Base-by-base conservation (phyloP, 2,797 vertebrate genomes). In the Sebastes miniatus region DNA sequence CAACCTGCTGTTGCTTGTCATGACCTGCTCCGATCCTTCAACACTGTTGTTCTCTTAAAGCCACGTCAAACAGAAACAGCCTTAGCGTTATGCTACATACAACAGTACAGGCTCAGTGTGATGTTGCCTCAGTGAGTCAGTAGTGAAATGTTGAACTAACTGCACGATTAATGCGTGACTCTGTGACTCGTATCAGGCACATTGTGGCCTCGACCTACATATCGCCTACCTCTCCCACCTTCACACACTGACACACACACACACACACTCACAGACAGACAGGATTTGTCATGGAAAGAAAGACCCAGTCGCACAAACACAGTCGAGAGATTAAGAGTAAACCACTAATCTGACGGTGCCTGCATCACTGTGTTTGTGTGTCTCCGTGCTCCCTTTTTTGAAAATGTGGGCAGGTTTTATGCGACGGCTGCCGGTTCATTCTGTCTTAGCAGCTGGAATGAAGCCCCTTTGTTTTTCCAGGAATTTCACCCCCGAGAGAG, bases 301-400 rank as follows among this genome's bases (percentile, higher is more conserved):
- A 91, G 84, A 88, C 83, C 86, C 81, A 84, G 83, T 83, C 76
- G 14, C 87, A 72, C 73, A 88, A 84, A 89, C 87, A 82, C 89
- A 88, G 88, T 88, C 8, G 31, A 88, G 89, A 93, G 94, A 95
- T 94, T 93, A 94, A 89, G 92, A 92, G 88, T 87, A 91, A 92
- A 92, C 82, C 93, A 83, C 91, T 94, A 94, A 94, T 94, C 92
- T 93, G 87, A 89, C 83, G 43, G 47, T 71, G 88, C 79, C 79
- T 85, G 84, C 80, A 69, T 88, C 62, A 5, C 59, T 87, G 85
- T 86, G 85, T 87, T 77, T 87, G 87, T 91, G 78, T 81, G 83
- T 81, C 62, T 86, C 72, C 72, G 83, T 76, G 73, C 73, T 81
- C 22, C 18, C 43, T 86, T 80, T 91, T 47, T 71, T 86, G 11